Percentiles rank a stretch among this genome's conserved stretches.
Conservation (phyloP, 2,888 invertebrate genomes). For the Anorthoa munda region DNA sequence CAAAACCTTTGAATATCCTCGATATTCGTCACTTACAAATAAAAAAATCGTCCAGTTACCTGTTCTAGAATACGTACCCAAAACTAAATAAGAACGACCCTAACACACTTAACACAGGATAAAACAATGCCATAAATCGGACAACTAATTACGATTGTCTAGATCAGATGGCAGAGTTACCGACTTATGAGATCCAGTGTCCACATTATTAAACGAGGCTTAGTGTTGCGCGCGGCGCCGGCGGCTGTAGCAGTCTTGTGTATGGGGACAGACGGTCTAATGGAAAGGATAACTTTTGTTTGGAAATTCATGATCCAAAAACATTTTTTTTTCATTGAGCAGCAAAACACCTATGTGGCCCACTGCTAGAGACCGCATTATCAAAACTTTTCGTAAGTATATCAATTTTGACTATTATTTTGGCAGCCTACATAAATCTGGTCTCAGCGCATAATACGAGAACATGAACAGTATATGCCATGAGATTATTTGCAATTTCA, state of each 20-base stretch:
- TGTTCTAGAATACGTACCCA: too few relatives aligned
- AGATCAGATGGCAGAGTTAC: constrained; percentile 66
- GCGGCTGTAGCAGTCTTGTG: constrained; percentile 69
- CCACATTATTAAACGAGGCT: constrained; percentile 81
- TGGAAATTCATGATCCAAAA: too few relatives aligned
- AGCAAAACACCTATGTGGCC: too few relatives aligned
- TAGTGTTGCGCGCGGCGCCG: constrained; percentile 71
- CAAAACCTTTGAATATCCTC: not conserved
- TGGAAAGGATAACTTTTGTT: not conserved
- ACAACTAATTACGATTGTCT: constrained; percentile 59
- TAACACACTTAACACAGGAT: not conserved
- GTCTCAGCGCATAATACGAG: too few relatives aligned
- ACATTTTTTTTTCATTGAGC: too few relatives aligned
- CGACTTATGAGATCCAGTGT: constrained; percentile 78
- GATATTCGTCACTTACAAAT: too few relatives aligned
- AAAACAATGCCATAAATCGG: constrained; percentile 39
- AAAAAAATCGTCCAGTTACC: not conserved
- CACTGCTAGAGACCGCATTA: too few relatives aligned
- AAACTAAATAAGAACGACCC: not conserved
- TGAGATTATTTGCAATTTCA: too few relatives aligned
- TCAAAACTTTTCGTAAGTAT: too few relatives aligned
- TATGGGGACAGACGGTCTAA: constrained; percentile 13
- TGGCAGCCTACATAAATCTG: too few relatives aligned
- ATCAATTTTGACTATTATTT: too few relatives aligned
- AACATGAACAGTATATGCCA: too few relatives aligned